Conservation (phyloP, 2,797 vertebrate genomes). For the Semotilus atromaculatus region DNA sequence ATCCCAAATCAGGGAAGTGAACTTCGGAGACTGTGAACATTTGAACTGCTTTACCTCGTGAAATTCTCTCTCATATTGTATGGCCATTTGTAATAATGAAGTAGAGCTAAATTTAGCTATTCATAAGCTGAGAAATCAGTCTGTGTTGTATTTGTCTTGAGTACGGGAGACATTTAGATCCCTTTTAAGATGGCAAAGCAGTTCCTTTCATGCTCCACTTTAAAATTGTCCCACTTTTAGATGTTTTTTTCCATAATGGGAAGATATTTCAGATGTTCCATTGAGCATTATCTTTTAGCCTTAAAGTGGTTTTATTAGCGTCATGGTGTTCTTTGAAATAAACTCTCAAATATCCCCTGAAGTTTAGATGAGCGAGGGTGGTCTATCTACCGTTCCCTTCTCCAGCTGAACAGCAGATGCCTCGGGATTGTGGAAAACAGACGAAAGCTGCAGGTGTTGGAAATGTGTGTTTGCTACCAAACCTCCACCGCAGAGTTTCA, state of each 20-base stretch:
- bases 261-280: constrained; percentile 24
- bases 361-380: constrained; percentile 37
- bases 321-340: constrained; percentile 32
- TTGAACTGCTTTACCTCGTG: constrained; percentile 65
- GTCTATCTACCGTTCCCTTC: constrained; percentile 29
- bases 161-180: neutral
- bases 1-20: constrained; percentile 74
- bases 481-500: constrained; percentile 17
- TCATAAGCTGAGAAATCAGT: neutral
- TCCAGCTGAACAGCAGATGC: constrained; percentile 39
- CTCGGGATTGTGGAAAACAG: constrained; percentile 36
- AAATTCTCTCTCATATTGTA: constrained; percentile 34
- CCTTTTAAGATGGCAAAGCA: constrained; percentile 1
- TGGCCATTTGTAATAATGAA: constrained; percentile 1
- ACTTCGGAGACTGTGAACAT: constrained; percentile 66
- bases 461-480: constrained; percentile 19
- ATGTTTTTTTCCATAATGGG: constrained; percentile 7
- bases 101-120: constrained; percentile 1
- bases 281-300: constrained; percentile 20
- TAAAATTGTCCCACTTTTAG: neutral
- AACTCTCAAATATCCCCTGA: constrained; percentile 14
- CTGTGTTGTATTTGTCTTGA: constrained; percentile 9
- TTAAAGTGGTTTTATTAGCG: constrained; percentile 7
- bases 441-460: constrained; percentile 46
- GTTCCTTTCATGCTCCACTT: neutral